Base-by-base conservation (phyloP, 1,140 invertebrate species). In the Zaprionus davidi region DNA sequence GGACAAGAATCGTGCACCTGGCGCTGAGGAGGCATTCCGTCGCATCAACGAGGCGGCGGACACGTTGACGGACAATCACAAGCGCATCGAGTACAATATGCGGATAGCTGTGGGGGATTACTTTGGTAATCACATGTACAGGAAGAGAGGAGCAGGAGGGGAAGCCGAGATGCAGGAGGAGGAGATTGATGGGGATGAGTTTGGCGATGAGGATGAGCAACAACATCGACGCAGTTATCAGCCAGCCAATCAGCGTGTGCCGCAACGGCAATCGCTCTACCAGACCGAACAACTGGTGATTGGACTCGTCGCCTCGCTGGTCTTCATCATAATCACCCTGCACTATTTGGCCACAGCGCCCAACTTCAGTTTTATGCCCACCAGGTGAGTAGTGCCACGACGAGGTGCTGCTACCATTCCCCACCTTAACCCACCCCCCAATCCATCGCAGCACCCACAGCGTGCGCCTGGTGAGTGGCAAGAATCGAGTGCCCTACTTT, bases 1-100 rank as follows among this genome's bases (percentile, higher is more conserved):
- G 0, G 99, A 99, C 93, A 99, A 99, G 94, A 99, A 99, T 93
- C 98, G 98, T 93, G 97, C 97, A 22, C 98, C 98, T 1, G 98
- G 98, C 12, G 96, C 99, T 34, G 96, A 96, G 17, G 98, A 99
- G 93, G 98, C 99, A 9, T 99, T 99, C 92, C 99, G 99, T 95
- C 96, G 94, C 3, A 94, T 95, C 41, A 95, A 98, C 68, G 99
- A 99, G 94, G 98, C 99, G 7, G 99, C 98, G 67, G 97, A 97
- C 17, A 96, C 98, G 28, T 93, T 99, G 7, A 99, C 97, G 64
- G 98, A 99, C 94, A 82, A 95, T 0, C 97, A 98, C 82, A 99
- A 99, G 93, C 94, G 98, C 41, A 98, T 98, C 92, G 96, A 98
- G 80, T 99, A 99, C 93, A 98, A 99, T 93, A 86, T 96, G 31